These are phyloP conservation scores for Scrobipalpa costella DNA, from an alignment of 2,888 invertebrate species.

Conservation along the genomic window DNA sequence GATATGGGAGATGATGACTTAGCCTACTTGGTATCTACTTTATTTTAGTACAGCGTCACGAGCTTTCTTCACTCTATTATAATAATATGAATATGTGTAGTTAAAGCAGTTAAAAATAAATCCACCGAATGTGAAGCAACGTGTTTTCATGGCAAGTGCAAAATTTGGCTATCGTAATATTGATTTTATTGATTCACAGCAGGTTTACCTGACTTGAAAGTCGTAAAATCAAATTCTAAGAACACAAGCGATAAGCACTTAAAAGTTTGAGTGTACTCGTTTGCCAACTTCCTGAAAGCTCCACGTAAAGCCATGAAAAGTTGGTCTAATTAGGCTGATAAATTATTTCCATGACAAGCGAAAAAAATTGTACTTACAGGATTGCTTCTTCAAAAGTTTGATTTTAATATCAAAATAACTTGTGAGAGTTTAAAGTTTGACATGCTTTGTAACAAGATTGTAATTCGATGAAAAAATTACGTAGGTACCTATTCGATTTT, in stretches of 20 bases:
- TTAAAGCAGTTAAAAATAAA: too few relatives aligned
- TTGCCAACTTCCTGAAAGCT: constrained; percentile 23
- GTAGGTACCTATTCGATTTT: too few relatives aligned
- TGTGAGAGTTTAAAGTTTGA: background rate
- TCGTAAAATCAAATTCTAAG: background rate
- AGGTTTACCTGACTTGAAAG: background rate
- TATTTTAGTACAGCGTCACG: too few relatives aligned
- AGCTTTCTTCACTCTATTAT: too few relatives aligned
- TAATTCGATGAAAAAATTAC: too few relatives aligned
- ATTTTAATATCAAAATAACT: constrained; percentile 44
- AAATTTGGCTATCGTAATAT: too few relatives aligned
- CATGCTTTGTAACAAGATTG: too few relatives aligned
- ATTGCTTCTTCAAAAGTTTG: constrained; percentile 42
- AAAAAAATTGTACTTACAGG: constrained; percentile 26
- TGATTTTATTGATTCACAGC: background rate
- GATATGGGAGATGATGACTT: too few relatives aligned
- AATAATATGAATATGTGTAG: too few relatives aligned
- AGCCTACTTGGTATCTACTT: too few relatives aligned
- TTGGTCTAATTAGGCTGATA: constrained; percentile 44
- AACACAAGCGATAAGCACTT: constrained; percentile 6
- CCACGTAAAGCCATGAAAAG: constrained; percentile 39
- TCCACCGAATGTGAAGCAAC: too few relatives aligned
- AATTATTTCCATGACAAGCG: constrained; percentile 30
- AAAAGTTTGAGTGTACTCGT: background rate
- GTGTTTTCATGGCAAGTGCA: too few relatives aligned